Conservation (phyloP, 1,140 invertebrate genomes). For the Scaptomyza pallida region DNA sequence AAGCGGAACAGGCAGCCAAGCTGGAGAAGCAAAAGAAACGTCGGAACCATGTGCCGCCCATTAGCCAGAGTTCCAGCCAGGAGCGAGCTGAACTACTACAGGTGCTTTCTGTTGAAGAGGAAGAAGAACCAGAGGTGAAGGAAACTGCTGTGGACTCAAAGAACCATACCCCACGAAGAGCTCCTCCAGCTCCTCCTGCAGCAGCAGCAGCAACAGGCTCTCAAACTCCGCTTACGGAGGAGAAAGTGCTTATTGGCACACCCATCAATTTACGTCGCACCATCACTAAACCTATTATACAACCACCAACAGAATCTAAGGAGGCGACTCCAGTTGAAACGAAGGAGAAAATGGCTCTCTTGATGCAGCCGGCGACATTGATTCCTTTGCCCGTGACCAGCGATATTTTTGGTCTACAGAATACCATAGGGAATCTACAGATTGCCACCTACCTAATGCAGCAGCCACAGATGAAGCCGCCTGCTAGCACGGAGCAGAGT, state of each 20-base stretch:
- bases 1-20: slow-evolving; percentile 85
- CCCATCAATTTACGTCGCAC: slow-evolving; percentile 79
- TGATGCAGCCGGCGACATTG: slow-evolving; percentile 84
- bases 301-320: slow-evolving; percentile 17
- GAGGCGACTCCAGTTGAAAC: slow-evolving; percentile 23
- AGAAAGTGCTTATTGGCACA: slow-evolving; percentile 79
- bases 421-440: slow-evolving; percentile 78
- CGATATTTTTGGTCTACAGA: slow-evolving; percentile 79
- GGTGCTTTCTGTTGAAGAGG: slow-evolving; percentile 63
- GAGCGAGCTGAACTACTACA: slow-evolving; percentile 46
- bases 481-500: slow-evolving; percentile 30
- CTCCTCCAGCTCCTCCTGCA: too few species aligned
- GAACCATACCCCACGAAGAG: slow-evolving; percentile 35
- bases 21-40: slow-evolving; percentile 84
- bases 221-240: slow-evolving; percentile 50
- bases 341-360: slow-evolving; percentile 77
- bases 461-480: slow-evolving; percentile 55
- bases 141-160: neutral
- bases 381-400: slow-evolving; percentile 79
- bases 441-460: slow-evolving; percentile 80
- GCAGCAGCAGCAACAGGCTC: slow-evolving; percentile 1
- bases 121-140: slow-evolving; percentile 13
- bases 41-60: slow-evolving; percentile 25
- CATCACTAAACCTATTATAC: slow-evolving; percentile 67
- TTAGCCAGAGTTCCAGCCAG: slow-evolving; percentile 16